Evolutionary conservation across 2,113 vertebrate species (phyloP).

Genomic region (Chamaetylas fuelleborni): DNA sequence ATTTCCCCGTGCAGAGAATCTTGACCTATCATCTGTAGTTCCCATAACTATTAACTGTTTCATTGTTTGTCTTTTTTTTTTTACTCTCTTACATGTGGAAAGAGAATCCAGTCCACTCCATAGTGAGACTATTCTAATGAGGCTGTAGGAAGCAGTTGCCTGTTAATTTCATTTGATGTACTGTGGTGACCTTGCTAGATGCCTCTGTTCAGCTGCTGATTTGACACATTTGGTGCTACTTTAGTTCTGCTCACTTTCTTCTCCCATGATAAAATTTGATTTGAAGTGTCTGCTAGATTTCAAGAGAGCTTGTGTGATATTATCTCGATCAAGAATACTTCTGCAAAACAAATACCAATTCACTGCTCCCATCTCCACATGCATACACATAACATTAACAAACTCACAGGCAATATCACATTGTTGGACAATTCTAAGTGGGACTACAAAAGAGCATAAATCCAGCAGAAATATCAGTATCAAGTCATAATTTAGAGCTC

Average conservation of each 20-base stretch:
- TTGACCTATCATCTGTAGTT: not conserved
- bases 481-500: not conserved
- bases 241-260: not conserved
- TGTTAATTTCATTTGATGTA: not conserved
- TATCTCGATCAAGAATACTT: not conserved
- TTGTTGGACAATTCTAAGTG: not conserved
- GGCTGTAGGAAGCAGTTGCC: not conserved
- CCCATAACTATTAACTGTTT: not conserved
- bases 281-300: not conserved
- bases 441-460: not conserved
- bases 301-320: not conserved
- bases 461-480: not conserved
- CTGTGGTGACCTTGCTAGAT: not conserved
- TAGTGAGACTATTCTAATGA: not conserved
- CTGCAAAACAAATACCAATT: not conserved
- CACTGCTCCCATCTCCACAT: not conserved
- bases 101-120: not conserved
- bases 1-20: not conserved
- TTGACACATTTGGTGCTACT: not conserved
- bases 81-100: not conserved
- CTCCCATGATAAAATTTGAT: not conserved
- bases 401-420: not conserved
- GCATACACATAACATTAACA: not conserved
- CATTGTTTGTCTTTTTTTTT: not conserved
- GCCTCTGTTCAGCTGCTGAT: not conserved